Evolutionary conservation across 2,888 invertebrate species (phyloP), one percentile per base, ranked within the genome.

Genomic region (Lordiphosa fenestrarum): DNA sequence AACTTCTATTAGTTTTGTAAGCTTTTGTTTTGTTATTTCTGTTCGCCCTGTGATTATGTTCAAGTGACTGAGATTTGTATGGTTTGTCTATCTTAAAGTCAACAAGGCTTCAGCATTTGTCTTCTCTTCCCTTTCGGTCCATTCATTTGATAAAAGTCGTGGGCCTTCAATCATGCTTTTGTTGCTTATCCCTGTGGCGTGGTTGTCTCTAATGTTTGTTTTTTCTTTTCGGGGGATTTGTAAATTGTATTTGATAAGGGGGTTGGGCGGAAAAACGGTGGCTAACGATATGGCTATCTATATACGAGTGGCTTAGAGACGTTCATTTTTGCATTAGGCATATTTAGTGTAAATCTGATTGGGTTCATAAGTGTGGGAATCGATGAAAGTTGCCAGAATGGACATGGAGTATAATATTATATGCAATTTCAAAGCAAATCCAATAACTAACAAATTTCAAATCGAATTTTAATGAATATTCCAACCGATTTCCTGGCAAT

Each of bases 101-200:
- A 78, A 69, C 68, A 64, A 56, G 56, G 41, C 60, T 61, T 47
- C 41, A 42, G 33, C 50, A 35, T 49, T 58, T 63, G 13, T 36
- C 36, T 37, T 51, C 35, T 44, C 58, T 52, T 48, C 19, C 54
- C 48, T 50, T 53, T 54, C 39, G 53, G 82, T 61, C 66, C 77
- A 82, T 73, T 77, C 66, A 74, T 65, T 84, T 82, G 72, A 82
- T 82, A 82, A 82, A 77, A 71, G 69, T 75, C 76, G 13, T 69
- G 57, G 51, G 49, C 54, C 69, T 71, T 84, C 75, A 78, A 74
- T 84, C 85, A 78, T 84, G 71, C 85, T 82, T 71, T 84, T 77
- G 71, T 76, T 66, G 50, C 50, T 65, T 59, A 50, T 60, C 59
- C 68, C 50, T 40, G 38, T 15, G 35, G 46, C 53, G 46, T n/a